A percentile compares a stretch with the other conserved stretches of the same genome.
Conservation (phyloP, 1,140 invertebrate genomes). For the Lerema accius region DNA sequence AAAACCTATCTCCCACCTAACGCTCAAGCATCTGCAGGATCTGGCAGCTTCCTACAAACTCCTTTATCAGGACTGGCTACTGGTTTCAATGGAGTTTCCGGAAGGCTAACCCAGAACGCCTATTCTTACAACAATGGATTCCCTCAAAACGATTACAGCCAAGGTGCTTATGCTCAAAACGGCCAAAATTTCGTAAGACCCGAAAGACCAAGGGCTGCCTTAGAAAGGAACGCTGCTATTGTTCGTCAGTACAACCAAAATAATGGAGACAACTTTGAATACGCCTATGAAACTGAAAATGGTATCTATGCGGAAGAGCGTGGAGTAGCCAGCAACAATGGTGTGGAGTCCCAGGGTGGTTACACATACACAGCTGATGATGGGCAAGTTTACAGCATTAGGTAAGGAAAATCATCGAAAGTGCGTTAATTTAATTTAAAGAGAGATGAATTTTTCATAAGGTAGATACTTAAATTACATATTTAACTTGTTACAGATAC, state of each 20-base stretch:
- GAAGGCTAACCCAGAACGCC: not conserved
- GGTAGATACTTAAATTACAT: not conserved
- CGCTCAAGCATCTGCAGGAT: constrained; percentile 80
- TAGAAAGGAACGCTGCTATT: constrained; percentile 68
- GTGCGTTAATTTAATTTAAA: no score
- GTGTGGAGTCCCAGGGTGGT: constrained; percentile 65
- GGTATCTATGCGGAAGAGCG: constrained; percentile 69
- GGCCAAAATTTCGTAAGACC: constrained; percentile 32
- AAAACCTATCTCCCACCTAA: constrained; percentile 85
- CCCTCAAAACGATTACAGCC: constrained; percentile 24
- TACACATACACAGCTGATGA: constrained; percentile 84
- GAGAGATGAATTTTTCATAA: no score
- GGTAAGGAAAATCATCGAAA: constrained; percentile 40
- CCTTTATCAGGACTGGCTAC: constrained; percentile 43
- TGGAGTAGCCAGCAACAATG: constrained; percentile 63
- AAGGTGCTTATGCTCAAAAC: constrained; percentile 18
- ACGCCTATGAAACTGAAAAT: constrained; percentile 71
- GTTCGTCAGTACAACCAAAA: constrained; percentile 60
- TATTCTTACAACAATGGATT: constrained; percentile 9
- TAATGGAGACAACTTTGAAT: constrained; percentile 67
- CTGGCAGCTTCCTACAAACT: constrained; percentile 62
- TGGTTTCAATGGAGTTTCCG: constrained; percentile 17
- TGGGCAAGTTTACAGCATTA: constrained; percentile 80
- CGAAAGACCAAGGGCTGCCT: constrained; percentile 63
- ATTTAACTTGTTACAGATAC: constrained; percentile 83